Conservation (phyloP, 2,797 vertebrate species). For the Sebastes iracundus region DNA sequence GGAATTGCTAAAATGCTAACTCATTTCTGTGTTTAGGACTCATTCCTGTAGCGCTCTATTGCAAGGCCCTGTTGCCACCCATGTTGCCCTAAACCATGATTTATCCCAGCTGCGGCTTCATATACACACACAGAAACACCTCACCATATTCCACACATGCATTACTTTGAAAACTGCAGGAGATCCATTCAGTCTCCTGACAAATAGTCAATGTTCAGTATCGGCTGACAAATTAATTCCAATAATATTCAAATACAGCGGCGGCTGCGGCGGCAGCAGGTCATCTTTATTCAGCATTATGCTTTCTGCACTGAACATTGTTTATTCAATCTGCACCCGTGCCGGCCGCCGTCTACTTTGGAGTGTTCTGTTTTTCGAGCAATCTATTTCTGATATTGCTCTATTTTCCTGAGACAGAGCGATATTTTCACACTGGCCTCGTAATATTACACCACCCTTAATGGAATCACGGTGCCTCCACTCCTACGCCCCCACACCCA, state of each 20-base stretch:
- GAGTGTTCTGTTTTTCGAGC: conserved; percentile 71
- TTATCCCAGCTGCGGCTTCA: conserved; percentile 18
- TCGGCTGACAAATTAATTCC: conserved; percentile 73
- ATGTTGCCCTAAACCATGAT: conserved; percentile 24
- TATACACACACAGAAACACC: conserved; percentile 1
- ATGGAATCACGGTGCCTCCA: conserved; percentile 67
- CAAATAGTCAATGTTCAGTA: conserved; percentile 65
- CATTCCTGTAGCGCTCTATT: no score
- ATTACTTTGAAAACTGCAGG: conserved; percentile 43
- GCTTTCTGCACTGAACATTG: conserved; percentile 68
- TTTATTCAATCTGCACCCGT: conserved; percentile 72
- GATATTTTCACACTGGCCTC: conserved; percentile 70
- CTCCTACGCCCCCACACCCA: not conserved
- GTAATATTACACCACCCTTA: conserved; percentile 73
- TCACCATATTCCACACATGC: conserved; percentile 21
- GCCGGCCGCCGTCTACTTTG: conserved; percentile 59
- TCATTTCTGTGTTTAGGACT: no score
- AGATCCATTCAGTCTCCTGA: conserved; percentile 54
- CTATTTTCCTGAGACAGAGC: conserved; percentile 71
- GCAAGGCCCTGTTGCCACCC: conserved; percentile 6
- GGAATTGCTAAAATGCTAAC: no score
- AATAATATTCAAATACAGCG: conserved; percentile 67
- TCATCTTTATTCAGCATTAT: conserved; percentile 76
- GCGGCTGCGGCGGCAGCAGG: conserved; percentile 36
- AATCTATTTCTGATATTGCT: conserved; percentile 79